Conservation (phyloP, 2,888 invertebrate species). For the Drosophila emarginata region DNA sequence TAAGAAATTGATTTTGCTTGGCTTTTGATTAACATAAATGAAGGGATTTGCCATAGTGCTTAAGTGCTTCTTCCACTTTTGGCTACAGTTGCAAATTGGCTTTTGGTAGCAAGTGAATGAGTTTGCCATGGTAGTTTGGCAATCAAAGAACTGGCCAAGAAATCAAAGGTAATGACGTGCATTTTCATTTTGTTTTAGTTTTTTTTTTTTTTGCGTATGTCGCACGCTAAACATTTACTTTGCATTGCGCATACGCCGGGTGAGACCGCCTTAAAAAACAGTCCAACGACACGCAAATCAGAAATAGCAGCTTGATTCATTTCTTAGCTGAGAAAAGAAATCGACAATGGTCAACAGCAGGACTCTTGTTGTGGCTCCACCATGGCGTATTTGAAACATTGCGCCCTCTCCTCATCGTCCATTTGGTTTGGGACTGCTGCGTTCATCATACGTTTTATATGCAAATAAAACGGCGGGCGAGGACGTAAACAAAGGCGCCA, state of each 20-base stretch:
- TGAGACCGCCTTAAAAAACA: conserved; percentile 27
- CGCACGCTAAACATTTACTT: conserved; percentile 46
- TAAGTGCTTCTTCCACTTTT: background rate
- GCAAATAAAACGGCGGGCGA: conserved; percentile 61
- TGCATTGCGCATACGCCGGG: conserved; percentile 66
- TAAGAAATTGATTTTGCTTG: conserved; percentile 50
- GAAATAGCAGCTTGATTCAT: conserved; percentile 63
- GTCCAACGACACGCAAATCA: conserved; percentile 53
- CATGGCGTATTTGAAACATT: conserved; percentile 37
- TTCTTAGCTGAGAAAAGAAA: conserved; percentile 55
- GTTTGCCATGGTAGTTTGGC: conserved; percentile 27
- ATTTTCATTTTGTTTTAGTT: conserved; percentile 39
- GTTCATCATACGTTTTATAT: conserved; percentile 60
- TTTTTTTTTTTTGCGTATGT: conserved; percentile 66
- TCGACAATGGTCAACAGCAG: conserved; percentile 39
- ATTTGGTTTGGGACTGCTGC: background rate
- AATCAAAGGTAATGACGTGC: conserved; percentile 76
- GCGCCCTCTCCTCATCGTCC: conserved; percentile 9
- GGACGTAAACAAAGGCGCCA: conserved; percentile 54
- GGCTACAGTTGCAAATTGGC: conserved; percentile 8
- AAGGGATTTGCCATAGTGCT: conserved; percentile 35
- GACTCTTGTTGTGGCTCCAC: conserved; percentile 26
- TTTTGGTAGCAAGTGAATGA: conserved; percentile 20
- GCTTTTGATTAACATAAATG: conserved; percentile 56
- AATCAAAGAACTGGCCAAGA: conserved; percentile 18